Conservation (phyloP, 2,797 vertebrate species). For the Schizopygopsis pylzovi region DNA sequence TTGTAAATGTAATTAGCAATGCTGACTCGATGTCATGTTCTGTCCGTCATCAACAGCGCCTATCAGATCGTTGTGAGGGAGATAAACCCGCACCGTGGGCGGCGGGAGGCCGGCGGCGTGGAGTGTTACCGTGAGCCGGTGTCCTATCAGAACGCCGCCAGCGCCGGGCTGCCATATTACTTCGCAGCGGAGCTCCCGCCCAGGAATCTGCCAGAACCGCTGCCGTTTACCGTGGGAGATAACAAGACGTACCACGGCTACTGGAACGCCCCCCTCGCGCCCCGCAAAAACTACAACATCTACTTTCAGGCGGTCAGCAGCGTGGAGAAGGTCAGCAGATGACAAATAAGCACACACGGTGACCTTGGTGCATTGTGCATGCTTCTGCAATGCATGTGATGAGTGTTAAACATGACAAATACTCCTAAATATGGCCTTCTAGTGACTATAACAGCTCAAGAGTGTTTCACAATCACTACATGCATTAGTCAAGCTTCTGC, state of each 20-base stretch:
- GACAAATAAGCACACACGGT: not conserved
- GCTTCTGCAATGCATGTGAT: not conserved
- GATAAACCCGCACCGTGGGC: conserved; percentile 87
- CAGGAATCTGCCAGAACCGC: conserved; percentile 88
- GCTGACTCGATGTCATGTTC: not conserved
- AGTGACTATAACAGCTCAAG: not conserved
- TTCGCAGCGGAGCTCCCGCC: conserved; percentile 95
- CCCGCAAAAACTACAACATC: conserved; percentile 98
- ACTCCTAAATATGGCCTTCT: not conserved
- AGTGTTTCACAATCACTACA: not conserved
- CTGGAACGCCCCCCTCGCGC: conserved; percentile 95
- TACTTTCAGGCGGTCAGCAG: conserved; percentile 99
- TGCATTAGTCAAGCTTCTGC: not conserved
- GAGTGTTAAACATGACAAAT: not conserved
- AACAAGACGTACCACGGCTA: conserved; percentile 97
- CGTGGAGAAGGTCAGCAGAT: conserved; percentile 89
- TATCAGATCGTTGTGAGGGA: conserved; percentile 98
- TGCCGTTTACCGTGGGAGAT: conserved; percentile 96
- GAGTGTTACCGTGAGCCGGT: conserved; percentile 93
- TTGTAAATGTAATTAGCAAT: not conserved
- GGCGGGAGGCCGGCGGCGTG: conserved; percentile 85
- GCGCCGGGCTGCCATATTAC: conserved; percentile 89
- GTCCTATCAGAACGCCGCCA: conserved; percentile 88
- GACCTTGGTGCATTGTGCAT: not conserved
- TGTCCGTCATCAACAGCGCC: conserved; percentile 74